These are phyloP conservation scores for Papilio machaon DNA, from an alignment of 1,140 invertebrate genomes.

Conservation along the genomic window DNA sequence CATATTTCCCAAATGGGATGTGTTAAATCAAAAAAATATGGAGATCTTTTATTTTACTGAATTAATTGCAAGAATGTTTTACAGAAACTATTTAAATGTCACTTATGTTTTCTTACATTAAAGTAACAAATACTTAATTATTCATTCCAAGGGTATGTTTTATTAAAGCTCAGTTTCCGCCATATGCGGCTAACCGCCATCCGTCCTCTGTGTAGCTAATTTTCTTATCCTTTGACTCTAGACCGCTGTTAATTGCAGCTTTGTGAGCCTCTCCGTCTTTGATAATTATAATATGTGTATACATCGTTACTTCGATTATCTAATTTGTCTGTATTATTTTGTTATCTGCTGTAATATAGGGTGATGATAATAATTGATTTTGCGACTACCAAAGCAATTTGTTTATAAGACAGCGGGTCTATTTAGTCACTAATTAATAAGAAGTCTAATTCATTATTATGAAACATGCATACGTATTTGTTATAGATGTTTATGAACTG, in stretches of 20 bases:
- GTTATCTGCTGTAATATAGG: background rate
- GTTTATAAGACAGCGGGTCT: background rate
- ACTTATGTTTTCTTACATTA: background rate
- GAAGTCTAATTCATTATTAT: background rate
- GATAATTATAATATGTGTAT: constrained; percentile 3
- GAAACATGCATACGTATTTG: background rate
- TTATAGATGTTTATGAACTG: background rate
- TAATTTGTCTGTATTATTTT: constrained; percentile 7
- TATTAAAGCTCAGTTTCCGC: background rate
- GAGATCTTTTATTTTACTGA: no score
- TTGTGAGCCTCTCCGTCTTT: constrained; percentile 18
- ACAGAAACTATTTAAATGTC: background rate
- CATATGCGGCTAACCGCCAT: constrained; percentile 2
- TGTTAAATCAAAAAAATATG: no score
- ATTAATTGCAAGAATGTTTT: background rate
- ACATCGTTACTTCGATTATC: background rate
- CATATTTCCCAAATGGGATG: no score
- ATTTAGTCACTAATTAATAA: background rate
- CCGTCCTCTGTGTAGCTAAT: constrained; percentile 17
- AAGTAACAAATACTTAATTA: background rate
- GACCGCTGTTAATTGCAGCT: constrained; percentile 23
- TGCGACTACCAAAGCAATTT: background rate
- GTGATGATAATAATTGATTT: background rate
- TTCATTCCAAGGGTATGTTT: background rate
- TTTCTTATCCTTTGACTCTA: constrained; percentile 32